A percentile compares a stretch with the other conserved stretches of the same genome.
These are phyloP conservation scores for Drosophila formosana DNA, from an alignment of 2,888 invertebrate genomes.

Conservation along the genomic window DNA sequence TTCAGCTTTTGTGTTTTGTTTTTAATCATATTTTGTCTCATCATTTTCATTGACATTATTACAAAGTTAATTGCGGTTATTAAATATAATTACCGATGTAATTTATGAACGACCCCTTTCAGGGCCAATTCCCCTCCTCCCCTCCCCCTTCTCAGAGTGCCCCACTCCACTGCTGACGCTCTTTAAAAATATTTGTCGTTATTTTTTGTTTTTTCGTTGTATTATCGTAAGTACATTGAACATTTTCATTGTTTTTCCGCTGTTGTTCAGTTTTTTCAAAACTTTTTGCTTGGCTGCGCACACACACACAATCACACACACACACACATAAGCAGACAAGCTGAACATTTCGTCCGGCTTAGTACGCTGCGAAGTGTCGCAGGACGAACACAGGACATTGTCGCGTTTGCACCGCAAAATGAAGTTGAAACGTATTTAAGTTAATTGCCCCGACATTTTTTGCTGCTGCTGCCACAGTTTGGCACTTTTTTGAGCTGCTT, in stretches of 20 bases:
- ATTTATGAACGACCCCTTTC: slow-evolving; percentile 78
- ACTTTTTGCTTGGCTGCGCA: slow-evolving; percentile 71
- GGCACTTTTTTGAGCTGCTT: slow-evolving; percentile 54
- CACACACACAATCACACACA: slow-evolving; percentile 10
- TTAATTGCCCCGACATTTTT: slow-evolving; percentile 72
- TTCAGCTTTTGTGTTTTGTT: slow-evolving; percentile 46
- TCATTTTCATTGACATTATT: slow-evolving; percentile 80
- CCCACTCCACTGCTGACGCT: slow-evolving; percentile 9
- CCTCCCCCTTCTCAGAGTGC: neutral
- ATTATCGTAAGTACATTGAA: slow-evolving; percentile 56
- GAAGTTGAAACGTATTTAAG: slow-evolving; percentile 65
- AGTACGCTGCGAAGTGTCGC: slow-evolving; percentile 38
- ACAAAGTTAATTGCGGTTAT: slow-evolving; percentile 78
- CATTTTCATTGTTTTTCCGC: slow-evolving; percentile 54
- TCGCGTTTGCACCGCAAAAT: slow-evolving; percentile 50
- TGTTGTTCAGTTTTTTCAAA: slow-evolving; percentile 33
- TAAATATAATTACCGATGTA: slow-evolving; percentile 78
- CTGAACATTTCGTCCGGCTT: slow-evolving; percentile 5
- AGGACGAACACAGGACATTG: slow-evolving; percentile 64
- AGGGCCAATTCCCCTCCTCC: slow-evolving; percentile 42
- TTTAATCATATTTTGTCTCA: slow-evolving; percentile 77
- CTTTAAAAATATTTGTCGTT: slow-evolving; percentile 47
- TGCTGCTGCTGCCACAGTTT: slow-evolving; percentile 39
- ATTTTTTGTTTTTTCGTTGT: slow-evolving; percentile 11
- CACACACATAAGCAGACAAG: neutral